Conservation (phyloP, 2,888 invertebrate species). For the Elaeidobius kamerunicus region DNA sequence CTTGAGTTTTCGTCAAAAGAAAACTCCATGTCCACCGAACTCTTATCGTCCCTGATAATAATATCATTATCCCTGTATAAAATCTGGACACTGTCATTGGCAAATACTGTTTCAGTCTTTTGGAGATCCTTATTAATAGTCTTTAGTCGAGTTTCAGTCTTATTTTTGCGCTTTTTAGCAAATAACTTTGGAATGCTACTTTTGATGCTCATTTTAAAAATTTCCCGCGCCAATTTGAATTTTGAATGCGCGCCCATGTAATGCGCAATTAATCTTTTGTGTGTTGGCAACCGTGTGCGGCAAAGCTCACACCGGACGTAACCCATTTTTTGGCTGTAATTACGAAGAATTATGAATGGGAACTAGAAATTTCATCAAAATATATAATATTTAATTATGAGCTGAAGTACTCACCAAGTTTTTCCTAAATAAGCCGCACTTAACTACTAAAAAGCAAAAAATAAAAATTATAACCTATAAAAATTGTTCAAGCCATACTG, state of each 20-base stretch:
- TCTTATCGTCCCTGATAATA: conserved; percentile 37
- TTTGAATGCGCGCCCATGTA: conserved; percentile 38
- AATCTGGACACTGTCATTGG: conserved; percentile 38
- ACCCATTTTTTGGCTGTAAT: conserved; percentile 27
- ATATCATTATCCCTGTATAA: conserved; percentile 38
- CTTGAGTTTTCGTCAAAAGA: conserved; percentile 36
- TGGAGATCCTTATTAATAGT: conserved; percentile 13
- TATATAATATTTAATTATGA: too few relatives aligned
- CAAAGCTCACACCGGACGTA: conserved; percentile 36
- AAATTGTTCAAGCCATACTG: too few relatives aligned
- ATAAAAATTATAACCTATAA: too few relatives aligned
- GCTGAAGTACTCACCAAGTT: too few relatives aligned
- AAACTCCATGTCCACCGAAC: conserved; percentile 36
- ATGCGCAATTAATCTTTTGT: conserved; percentile 36
- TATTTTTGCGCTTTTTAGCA: conserved; percentile 25
- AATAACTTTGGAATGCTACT: conserved; percentile 21
- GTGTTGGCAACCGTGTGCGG: conserved; percentile 33
- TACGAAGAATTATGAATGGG: neutral
- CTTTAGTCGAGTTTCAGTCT: conserved; percentile 21
- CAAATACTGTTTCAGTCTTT: conserved; percentile 35
- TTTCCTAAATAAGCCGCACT: too few relatives aligned
- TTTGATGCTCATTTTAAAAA: conserved; percentile 33
- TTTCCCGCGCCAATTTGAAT: conserved; percentile 34
- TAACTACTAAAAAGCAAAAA: too few relatives aligned
- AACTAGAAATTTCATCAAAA: too few relatives aligned